phyloP scores from a whole-genome alignment of 2,888 invertebrate species.

The Rutpela maculata region DNA sequence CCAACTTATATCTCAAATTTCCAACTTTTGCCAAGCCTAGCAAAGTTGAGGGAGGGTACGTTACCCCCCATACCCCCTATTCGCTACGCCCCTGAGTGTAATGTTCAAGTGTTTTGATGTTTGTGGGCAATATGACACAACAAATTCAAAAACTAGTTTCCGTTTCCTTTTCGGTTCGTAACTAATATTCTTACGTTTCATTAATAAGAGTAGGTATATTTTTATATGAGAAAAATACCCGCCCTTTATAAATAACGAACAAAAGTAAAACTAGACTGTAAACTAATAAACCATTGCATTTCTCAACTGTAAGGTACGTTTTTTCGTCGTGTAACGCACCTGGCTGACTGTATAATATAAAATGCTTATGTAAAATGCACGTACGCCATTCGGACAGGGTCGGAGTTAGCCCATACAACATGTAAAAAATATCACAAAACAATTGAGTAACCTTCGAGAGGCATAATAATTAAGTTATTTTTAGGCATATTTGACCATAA shows the following conservation, averaged over 20 bases:
- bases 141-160: not conserved
- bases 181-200: not conserved
- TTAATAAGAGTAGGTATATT: not conserved
- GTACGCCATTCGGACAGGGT: constrained; percentile 8
- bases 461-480: no score
- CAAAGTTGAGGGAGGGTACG: no score
- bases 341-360: constrained; percentile 25
- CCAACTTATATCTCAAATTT: no score
- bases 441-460: no score
- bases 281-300: constrained; percentile 21
- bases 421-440: no score
- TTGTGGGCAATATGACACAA: not conserved
- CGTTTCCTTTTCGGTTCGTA: not conserved
- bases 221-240: not conserved
- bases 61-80: no score
- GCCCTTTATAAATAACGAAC: constrained; percentile 1
- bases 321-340: not conserved
- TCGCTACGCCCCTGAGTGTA: no score
- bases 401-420: not conserved
- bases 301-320: not conserved
- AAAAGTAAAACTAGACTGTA: not conserved
- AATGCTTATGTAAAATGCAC: constrained; percentile 21
- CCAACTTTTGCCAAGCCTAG: no score
- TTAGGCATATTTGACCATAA: no score
- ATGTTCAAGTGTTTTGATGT: no score